phyloP scores from a whole-genome alignment of 2,888 invertebrate species.

The Amblyteles armatorius region DNA sequence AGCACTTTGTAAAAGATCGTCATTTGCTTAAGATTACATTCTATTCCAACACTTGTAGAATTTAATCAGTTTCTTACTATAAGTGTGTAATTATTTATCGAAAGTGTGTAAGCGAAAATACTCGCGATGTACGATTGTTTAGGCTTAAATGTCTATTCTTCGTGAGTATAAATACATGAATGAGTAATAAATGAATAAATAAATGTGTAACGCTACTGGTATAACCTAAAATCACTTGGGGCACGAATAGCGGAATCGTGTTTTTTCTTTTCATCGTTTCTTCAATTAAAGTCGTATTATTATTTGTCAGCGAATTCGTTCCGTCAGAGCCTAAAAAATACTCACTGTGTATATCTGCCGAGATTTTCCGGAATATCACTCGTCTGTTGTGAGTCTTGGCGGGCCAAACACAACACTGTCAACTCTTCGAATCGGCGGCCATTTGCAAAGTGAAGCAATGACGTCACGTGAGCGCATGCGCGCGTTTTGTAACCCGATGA shows the following conservation, averaged over 20 bases:
- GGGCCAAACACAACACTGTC: conserved; percentile 53
- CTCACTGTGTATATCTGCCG: conserved; percentile 54
- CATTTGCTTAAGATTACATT: no score
- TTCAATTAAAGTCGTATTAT: conserved; percentile 11
- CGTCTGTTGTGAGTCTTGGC: conserved; percentile 55
- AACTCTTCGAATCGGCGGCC: conserved; percentile 55
- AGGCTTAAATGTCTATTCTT: no score
- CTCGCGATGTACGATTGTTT: no score
- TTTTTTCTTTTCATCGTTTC: conserved; percentile 1
- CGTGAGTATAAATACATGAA: no score
- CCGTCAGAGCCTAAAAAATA: not conserved
- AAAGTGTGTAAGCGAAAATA: no score
- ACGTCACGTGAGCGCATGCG: conserved; percentile 49
- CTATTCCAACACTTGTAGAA: no score
- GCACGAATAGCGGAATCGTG: not conserved
- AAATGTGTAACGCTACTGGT: not conserved
- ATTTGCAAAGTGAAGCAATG: conserved; percentile 53
- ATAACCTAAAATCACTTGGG: not conserved
- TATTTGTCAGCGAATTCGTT: not conserved
- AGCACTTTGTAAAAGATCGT: no score
- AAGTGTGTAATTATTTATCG: no score
- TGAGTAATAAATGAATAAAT: no score
- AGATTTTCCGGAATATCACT: conserved; percentile 37
- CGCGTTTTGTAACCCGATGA: not conserved
- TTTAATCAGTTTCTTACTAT: no score